phyloP scores from a whole-genome alignment of 1,140 invertebrate genomes.

The Drepana arcuata region DNA sequence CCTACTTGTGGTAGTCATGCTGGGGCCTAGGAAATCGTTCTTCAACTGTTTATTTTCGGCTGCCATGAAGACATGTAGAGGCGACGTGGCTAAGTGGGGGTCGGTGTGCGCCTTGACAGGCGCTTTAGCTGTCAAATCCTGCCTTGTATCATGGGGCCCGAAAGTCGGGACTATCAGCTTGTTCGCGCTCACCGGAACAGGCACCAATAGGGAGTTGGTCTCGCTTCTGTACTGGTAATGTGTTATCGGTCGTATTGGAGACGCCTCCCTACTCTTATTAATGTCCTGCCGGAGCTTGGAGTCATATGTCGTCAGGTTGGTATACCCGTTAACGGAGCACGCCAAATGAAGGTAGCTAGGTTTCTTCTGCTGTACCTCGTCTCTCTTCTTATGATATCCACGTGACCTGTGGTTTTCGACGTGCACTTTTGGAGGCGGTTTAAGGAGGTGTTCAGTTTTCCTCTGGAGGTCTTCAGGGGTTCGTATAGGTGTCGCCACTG shows the following conservation, averaged over 20 bases:
- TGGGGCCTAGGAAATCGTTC: slow-evolving; percentile 57
- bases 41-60: slow-evolving; percentile 62
- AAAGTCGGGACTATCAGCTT: slow-evolving; percentile 62
- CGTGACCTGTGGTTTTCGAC: slow-evolving; percentile 56
- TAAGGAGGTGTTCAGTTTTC: slow-evolving; percentile 48
- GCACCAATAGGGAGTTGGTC: slow-evolving; percentile 70
- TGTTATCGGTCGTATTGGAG: slow-evolving; percentile 74
- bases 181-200: slow-evolving; percentile 64
- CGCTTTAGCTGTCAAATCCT: slow-evolving; percentile 62
- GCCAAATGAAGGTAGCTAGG: slow-evolving; percentile 91
- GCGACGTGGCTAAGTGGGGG: slow-evolving; percentile 46
- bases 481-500: slow-evolving; percentile 31
- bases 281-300: slow-evolving; percentile 81
- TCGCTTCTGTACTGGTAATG: slow-evolving; percentile 74
- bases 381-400: slow-evolving; percentile 48
- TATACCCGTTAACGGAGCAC: slow-evolving; percentile 92
- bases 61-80: slow-evolving; percentile 57
- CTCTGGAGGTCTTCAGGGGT: slow-evolving; percentile 50
- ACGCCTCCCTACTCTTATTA: slow-evolving; percentile 77
- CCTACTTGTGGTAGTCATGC: slow-evolving; percentile 54
- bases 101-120: slow-evolving; percentile 65
- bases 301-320: slow-evolving; percentile 86
- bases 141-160: slow-evolving; percentile 57
- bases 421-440: slow-evolving; percentile 54
- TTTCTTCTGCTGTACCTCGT: slow-evolving; percentile 54